Base-by-base conservation (phyloP, 1,140 invertebrate genomes). In the Lerema accius region DNA sequence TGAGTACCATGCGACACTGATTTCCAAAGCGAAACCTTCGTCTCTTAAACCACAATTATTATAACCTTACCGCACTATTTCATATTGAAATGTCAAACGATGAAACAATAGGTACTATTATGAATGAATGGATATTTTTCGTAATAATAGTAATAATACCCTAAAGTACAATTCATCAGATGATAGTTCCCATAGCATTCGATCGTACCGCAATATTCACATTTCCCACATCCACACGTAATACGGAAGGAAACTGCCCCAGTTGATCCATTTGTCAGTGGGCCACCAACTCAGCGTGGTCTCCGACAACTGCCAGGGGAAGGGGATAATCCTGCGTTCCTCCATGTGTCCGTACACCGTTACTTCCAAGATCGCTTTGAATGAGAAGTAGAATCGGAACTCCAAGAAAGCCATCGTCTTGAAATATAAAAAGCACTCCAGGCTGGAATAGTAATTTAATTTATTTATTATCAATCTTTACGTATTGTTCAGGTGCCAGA, bases 351-450 rank as follows among this genome's bases (percentile, higher is more conserved):
- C 81, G 26, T 55, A 82, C 9, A 84, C 10, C 0, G 73, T 67
- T 15, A 80, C 58, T 14, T 78, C 76, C 0, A 85, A 11, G 0
- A 60, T 26, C 1, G 75, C 79, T 1, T 72, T 71, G 62, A 79
- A 83, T 3, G 79, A 80, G 61, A 85, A 85, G 11, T 56, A 71
- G 53, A 83, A 85, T 0, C 76, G 71, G 19, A 85, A 75, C 45
- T 85, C 71, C 4, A 85, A 26, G 53, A 50, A 83, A 7, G 77
- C 73, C 5, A 71, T 65, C 16, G 69, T 73, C 39, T 80, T 78
- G 77, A 73, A 85, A 48, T 80, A 85, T 1, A 78, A 15, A 70
- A 77, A 85, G 37, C 82, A 85, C 26, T 76, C 61, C 1, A 60
- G 5, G 35, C 82, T 85, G 73, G 5, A 74, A 69, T 39, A 49